phyloP scores from a whole-genome alignment of 35 echinoderm and acorn worm genomes.

The Ophiothrix spiculata region DNA sequence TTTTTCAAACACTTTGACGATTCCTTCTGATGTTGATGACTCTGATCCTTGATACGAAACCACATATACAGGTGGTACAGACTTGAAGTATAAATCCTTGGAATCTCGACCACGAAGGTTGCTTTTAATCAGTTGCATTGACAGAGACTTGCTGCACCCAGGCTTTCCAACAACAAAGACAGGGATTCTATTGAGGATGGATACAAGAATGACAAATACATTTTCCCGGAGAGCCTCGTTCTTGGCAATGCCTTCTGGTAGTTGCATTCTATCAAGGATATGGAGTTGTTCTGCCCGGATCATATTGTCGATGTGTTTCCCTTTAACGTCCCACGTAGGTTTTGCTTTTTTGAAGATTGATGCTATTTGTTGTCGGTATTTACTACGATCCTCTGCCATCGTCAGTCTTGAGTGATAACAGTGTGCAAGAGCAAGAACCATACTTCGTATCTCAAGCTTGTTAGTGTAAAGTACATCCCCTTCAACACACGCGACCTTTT shows the following conservation, averaged over 20 bases:
- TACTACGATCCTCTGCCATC: constrained; percentile 12
- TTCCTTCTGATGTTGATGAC: constrained; percentile 55
- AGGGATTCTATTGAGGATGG: constrained; percentile 35
- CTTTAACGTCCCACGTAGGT: not conserved
- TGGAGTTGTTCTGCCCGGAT: constrained; percentile 27
- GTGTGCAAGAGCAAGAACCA: constrained; percentile 31
- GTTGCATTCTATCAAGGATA: constrained; percentile 39
- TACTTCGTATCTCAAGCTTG: not conserved
- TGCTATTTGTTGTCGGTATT: constrained; percentile 26
- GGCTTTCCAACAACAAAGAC: constrained; percentile 52
- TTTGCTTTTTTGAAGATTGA: not conserved
- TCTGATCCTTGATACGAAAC: constrained; percentile 50
- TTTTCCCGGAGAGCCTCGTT: constrained; percentile 46
- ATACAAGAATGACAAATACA: constrained; percentile 37
- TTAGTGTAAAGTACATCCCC: not conserved
- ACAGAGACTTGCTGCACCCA: constrained; percentile 43
- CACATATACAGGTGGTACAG: constrained; percentile 32
- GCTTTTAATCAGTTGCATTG: constrained; percentile 43
- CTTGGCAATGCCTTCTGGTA: constrained; percentile 32
- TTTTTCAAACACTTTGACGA: constrained; percentile 50
- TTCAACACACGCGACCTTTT: not conserved
- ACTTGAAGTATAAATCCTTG: constrained; percentile 34
- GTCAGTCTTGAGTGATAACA: constrained; percentile 42
- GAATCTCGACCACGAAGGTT: constrained; percentile 35
- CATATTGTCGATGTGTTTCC: constrained; percentile 19